These are phyloP conservation scores for Pionites leucogaster DNA, from an alignment of 2,113 vertebrate species.

Conservation along the genomic window DNA sequence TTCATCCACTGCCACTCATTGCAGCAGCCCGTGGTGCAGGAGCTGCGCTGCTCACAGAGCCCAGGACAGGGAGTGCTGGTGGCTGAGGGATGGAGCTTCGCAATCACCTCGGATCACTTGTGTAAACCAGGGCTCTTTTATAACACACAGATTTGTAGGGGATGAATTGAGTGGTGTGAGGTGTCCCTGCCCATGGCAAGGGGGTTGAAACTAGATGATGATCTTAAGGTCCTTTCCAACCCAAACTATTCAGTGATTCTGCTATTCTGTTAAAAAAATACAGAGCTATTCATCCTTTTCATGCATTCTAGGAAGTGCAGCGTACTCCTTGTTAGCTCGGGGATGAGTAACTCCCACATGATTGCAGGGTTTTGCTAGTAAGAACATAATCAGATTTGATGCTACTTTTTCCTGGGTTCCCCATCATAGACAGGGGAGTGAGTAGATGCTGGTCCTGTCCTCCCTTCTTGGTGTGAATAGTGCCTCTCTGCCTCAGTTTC, in stretches of 20 bases:
- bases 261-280: background rate
- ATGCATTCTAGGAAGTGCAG: background rate
- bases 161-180: background rate
- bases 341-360: background rate
- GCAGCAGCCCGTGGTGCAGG: background rate
- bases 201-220: no score
- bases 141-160: background rate
- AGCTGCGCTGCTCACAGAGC: background rate
- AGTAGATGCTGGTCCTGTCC: background rate
- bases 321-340: background rate
- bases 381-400: rapidly evolving
- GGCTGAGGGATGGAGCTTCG: background rate
- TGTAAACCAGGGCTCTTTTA: background rate
- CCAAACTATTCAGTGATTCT: no score
- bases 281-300: background rate
- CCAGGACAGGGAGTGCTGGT: no score
- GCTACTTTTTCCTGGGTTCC: background rate
- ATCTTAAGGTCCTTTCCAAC: no score
- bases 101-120: background rate
- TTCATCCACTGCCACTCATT: background rate
- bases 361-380: background rate
- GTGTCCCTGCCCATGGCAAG: no score
- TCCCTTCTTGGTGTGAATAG: no score
- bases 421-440: background rate
- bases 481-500: constrained; percentile 8